Conservation (phyloP, 2,797 vertebrate genomes). For the Clarias fuscus region DNA sequence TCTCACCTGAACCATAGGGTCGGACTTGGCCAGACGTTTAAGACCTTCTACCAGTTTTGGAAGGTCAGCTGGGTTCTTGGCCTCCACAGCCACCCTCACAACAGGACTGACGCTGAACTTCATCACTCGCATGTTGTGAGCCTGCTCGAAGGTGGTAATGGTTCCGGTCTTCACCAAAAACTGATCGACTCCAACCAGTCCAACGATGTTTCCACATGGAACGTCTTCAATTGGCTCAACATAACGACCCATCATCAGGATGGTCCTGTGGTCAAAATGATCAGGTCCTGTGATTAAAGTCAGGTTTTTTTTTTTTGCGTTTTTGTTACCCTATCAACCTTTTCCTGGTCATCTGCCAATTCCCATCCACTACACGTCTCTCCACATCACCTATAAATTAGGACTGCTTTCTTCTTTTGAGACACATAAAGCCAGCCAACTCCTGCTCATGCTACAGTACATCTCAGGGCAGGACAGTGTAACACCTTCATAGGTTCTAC, state of each 20-base stretch:
- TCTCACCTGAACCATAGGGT: slow-evolving; percentile 81
- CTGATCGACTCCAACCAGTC: slow-evolving; percentile 85
- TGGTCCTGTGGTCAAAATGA: slow-evolving; percentile 67
- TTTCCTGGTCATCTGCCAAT: too few relatives aligned
- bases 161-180: slow-evolving; percentile 85
- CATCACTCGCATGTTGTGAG: slow-evolving; percentile 88
- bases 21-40: slow-evolving; percentile 84
- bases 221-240: slow-evolving; percentile 87
- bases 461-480: background rate
- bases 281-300: background rate
- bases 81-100: slow-evolving; percentile 83
- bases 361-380: background rate
- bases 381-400: background rate
- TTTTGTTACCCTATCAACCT: background rate
- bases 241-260: slow-evolving; percentile 88
- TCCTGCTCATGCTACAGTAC: background rate
- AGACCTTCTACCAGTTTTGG: slow-evolving; percentile 86
- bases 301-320: background rate
- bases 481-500: background rate
- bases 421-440: background rate
- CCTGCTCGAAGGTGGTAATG: slow-evolving; percentile 82
- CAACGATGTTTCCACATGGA: slow-evolving; percentile 87
- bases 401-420: background rate
- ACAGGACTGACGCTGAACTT: slow-evolving; percentile 88
- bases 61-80: slow-evolving; percentile 85